phyloP scores from a whole-genome alignment of 2,113 vertebrate genomes.

The Glaucidium brasilianum region DNA sequence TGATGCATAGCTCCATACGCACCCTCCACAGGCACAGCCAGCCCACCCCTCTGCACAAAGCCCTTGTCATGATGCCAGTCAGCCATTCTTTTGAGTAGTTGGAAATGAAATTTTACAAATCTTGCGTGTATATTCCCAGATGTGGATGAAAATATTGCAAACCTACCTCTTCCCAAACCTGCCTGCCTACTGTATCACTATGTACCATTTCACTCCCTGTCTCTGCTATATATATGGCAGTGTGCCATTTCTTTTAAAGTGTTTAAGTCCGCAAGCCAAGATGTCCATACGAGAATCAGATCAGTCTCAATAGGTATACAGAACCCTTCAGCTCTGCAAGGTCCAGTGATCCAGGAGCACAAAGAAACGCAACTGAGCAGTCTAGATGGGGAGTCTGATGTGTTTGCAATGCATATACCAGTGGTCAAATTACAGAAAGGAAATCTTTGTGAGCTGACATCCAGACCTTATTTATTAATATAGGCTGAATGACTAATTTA shows the following conservation, averaged over 20 bases:
- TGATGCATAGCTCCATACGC: neutral
- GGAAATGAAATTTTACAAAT: neutral
- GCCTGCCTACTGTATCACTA: neutral
- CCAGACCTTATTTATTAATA: constrained; percentile 72
- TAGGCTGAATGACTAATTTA: constrained; percentile 73
- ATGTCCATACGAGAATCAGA: neutral
- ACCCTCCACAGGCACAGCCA: neutral
- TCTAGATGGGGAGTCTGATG: neutral
- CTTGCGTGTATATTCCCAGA: neutral
- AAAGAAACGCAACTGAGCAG: neutral
- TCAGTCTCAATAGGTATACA: neutral
- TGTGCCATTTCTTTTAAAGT: neutral
- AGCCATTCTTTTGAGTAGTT: neutral
- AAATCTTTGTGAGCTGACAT: constrained; percentile 36
- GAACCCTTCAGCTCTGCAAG: neutral
- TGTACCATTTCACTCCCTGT: neutral
- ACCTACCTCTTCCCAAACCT: neutral
- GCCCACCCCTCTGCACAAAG: neutral
- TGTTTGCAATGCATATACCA: neutral
- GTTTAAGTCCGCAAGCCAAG: neutral
- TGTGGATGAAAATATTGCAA: rapidly evolving
- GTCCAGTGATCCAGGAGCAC: neutral
- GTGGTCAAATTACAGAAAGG: constrained; percentile 38
- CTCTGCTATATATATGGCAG: rapidly evolving
- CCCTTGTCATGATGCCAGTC: neutral